These are phyloP conservation scores for Noctua janthina DNA, from an alignment of 2,888 invertebrate genomes.

Conservation along the genomic window DNA sequence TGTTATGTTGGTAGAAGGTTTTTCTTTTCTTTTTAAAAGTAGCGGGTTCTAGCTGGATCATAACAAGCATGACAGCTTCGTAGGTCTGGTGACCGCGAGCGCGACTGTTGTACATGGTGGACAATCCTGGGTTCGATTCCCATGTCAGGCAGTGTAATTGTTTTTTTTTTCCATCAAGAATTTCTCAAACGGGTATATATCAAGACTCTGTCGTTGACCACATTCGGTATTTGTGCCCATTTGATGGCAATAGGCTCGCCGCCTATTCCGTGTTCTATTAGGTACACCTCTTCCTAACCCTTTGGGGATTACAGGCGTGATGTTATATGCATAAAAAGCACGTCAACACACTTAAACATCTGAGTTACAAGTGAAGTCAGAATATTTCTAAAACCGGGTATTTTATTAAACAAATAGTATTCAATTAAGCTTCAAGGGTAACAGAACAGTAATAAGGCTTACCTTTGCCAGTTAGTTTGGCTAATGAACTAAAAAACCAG, in stretches of 20 bases:
- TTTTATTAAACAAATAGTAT: constrained; percentile 21
- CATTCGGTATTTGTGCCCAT: background rate
- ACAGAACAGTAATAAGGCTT: constrained; percentile 28
- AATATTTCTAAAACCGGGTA: background rate
- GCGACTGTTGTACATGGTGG: background rate
- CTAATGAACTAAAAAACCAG: constrained; percentile 51
- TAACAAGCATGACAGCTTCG: background rate
- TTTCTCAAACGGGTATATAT: background rate
- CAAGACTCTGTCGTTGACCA: background rate
- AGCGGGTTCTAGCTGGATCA: background rate
- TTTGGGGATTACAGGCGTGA: background rate
- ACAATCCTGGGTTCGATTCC: background rate
- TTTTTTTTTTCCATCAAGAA: background rate
- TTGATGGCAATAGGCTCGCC: background rate
- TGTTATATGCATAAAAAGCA: background rate
- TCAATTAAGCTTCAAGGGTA: constrained; percentile 15
- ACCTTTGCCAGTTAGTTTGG: constrained; percentile 36
- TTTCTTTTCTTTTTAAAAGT: background rate
- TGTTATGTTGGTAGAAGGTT: background rate
- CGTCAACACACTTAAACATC: background rate
- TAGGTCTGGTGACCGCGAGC: background rate
- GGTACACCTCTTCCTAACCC: background rate
- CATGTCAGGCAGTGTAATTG: background rate
- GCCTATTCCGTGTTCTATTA: too few species aligned
- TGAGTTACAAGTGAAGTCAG: background rate